phyloP scores from a whole-genome alignment of 2,113 vertebrate species.

The Pycnonotus jocosus region DNA sequence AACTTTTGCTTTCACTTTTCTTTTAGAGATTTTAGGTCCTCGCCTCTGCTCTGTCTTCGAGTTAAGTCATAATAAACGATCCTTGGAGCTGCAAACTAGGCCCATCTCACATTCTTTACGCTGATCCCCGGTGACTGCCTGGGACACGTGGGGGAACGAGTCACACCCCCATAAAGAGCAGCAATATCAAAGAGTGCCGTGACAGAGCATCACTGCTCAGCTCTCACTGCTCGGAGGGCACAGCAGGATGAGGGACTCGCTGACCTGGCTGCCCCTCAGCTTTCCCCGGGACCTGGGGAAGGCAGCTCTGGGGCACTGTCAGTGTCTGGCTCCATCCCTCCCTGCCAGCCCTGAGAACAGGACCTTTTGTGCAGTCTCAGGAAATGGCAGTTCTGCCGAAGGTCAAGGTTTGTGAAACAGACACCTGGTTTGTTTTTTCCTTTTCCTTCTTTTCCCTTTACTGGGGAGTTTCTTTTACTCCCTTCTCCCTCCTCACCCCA shows the following conservation, averaged over 20 bases:
- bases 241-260: not conserved
- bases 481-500: slow-evolving; percentile 9
- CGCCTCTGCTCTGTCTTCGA: too few relatives aligned
- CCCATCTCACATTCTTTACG: too few relatives aligned
- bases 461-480: not conserved
- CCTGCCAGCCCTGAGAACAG: not conserved
- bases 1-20: too few relatives aligned
- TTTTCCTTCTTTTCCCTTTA: not conserved
- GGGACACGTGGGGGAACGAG: too few relatives aligned
- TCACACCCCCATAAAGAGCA: too few relatives aligned
- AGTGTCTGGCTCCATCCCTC: not conserved
- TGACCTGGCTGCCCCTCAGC: not conserved
- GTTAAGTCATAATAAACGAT: too few relatives aligned
- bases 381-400: not conserved
- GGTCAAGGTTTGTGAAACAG: not conserved
- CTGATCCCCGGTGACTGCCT: too few relatives aligned
- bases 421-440: not conserved
- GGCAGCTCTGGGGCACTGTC: not conserved
- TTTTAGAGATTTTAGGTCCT: too few relatives aligned
- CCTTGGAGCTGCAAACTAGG: too few relatives aligned
- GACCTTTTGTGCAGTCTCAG: not conserved
- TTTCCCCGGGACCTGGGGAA: not conserved
- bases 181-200: too few relatives aligned
- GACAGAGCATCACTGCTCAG: not conserved
- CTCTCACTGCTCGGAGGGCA: not conserved